phyloP scores from a whole-genome alignment of 2,797 vertebrate species.

The Nasua narica region DNA sequence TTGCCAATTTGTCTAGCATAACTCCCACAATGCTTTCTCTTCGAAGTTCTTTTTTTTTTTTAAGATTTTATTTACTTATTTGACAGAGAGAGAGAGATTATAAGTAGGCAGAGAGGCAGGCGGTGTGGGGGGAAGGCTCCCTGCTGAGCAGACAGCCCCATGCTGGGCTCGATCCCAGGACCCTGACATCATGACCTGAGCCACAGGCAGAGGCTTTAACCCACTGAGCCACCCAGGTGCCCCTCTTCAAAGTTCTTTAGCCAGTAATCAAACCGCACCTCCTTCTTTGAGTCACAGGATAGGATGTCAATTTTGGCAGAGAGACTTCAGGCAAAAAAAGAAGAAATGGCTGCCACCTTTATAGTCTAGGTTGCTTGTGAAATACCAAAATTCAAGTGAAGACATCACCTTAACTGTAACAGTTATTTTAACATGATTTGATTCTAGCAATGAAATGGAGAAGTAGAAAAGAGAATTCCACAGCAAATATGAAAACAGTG shows the following conservation, averaged over 20 bases:
- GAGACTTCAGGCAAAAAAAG: neutral
- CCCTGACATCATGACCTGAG: too few relatives aligned
- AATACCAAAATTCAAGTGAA: constrained; percentile 24
- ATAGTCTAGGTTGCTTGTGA: neutral
- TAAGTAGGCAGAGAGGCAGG: too few relatives aligned
- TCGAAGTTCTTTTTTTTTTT: too few relatives aligned
- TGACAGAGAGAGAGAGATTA: too few relatives aligned
- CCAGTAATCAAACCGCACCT: neutral
- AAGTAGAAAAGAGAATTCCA: neutral
- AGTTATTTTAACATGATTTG: neutral
- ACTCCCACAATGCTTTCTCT: neutral
- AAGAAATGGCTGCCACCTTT: neutral
- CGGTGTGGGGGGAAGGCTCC: too few relatives aligned
- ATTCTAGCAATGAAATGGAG: neutral
- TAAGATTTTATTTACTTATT: too few relatives aligned
- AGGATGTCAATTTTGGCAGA: constrained; percentile 2
- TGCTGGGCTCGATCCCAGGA: too few relatives aligned
- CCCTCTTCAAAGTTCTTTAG: neutral
- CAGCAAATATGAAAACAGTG: neutral
- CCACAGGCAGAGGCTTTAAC: too few relatives aligned
- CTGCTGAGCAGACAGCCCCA: too few relatives aligned
- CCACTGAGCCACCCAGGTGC: too few relatives aligned
- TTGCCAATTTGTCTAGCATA: rapidly evolving
- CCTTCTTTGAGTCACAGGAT: neutral
- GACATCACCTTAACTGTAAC: neutral